Conservation (phyloP, 1,140 invertebrate species). For the Anadara kagoshimensis region DNA sequence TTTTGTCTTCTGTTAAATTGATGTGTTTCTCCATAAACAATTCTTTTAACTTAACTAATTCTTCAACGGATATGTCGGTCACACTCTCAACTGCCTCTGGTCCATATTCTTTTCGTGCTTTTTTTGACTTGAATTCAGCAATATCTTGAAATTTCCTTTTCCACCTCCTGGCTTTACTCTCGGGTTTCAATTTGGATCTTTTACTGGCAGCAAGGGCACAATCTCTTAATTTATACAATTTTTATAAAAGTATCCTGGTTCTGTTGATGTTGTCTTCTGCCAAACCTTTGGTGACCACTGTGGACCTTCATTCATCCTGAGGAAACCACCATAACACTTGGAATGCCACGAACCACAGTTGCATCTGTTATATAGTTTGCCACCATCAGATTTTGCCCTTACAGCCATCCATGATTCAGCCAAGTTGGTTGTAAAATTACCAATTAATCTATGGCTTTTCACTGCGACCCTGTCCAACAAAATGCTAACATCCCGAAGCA, state of each 20-base stretch:
- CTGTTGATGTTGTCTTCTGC: constrained; percentile 3
- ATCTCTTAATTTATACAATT: not conserved
- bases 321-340: constrained; percentile 26
- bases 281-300: constrained; percentile 39
- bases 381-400: constrained; percentile 38
- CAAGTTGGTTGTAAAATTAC: constrained; percentile 31
- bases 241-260: constrained; percentile 12
- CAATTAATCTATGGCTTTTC: constrained; percentile 22
- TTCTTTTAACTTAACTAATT: not conserved
- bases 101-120: constrained; percentile 20
- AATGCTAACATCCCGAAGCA: constrained; percentile 18
- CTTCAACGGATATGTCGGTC: not conserved
- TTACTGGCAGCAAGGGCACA: not conserved
- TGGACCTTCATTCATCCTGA: constrained; percentile 28
- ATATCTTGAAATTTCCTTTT: not conserved
- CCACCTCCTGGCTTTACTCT: not conserved
- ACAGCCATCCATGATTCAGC: constrained; percentile 38
- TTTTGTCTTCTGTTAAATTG: not conserved
- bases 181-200: not conserved
- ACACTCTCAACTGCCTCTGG: constrained; percentile 2
- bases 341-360: constrained; percentile 30
- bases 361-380: constrained; percentile 27
- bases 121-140: not conserved
- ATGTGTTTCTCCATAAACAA: constrained; percentile 7
- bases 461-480: constrained; percentile 5